phyloP scores from a whole-genome alignment of 2,113 vertebrate genomes.

The Brachyhypopomus gauderio region DNA sequence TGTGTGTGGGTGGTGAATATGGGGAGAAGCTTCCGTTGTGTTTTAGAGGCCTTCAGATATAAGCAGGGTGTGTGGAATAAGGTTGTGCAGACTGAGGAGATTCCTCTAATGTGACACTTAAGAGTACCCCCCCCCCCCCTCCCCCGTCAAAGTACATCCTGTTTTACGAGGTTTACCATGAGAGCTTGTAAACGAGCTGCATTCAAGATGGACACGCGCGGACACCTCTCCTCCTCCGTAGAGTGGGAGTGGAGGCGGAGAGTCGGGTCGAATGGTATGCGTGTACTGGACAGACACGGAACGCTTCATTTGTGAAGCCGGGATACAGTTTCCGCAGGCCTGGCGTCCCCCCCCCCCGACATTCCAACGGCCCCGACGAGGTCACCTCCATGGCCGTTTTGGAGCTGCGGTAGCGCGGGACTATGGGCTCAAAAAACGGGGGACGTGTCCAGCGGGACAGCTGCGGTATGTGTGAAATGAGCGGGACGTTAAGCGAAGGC shows the following conservation, averaged over 20 bases:
- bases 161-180: background rate
- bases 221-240: background rate
- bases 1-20: conserved; percentile 23
- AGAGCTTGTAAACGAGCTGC: background rate
- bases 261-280: conserved; percentile 52
- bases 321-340: conserved; percentile 58
- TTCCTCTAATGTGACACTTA: background rate
- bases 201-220: conserved; percentile 10
- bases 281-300: conserved; percentile 64
- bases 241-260: background rate
- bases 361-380: conserved; percentile 46
- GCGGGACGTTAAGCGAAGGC: background rate
- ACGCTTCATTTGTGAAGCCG: conserved; percentile 63
- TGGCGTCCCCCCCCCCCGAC: conserved; percentile 52
- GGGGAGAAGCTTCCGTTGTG: conserved; percentile 11
- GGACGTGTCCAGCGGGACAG: conserved; percentile 17
- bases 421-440: conserved; percentile 33
- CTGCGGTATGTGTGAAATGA: conserved; percentile 22
- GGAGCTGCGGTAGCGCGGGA: conserved; percentile 1
- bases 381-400: conserved; percentile 1
- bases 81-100: background rate
- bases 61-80: background rate
- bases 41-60: conserved; percentile 1
- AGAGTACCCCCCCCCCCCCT: no score
- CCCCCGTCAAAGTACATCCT: background rate